Evolutionary conservation across 2,888 invertebrate genomes (phyloP).

Genomic region (Hydropsyche betteni): DNA sequence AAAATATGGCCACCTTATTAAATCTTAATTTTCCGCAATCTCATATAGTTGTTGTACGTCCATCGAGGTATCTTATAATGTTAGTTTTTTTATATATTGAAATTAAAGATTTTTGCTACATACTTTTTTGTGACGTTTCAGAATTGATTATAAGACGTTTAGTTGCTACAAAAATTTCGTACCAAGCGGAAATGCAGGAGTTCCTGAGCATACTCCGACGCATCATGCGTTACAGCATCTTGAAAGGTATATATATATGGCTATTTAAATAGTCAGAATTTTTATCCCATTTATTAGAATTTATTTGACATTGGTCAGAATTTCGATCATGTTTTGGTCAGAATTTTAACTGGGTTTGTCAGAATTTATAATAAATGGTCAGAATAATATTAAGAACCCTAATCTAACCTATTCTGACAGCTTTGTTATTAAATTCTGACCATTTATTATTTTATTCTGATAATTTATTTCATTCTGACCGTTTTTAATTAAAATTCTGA

Average conservation of each 20-base stretch:
- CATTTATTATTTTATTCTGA: conserved; percentile 9
- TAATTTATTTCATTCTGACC: too few relatives aligned
- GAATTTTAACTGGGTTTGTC: too few relatives aligned
- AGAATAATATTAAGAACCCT: too few relatives aligned
- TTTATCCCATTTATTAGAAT: too few relatives aligned
- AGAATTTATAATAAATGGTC: too few relatives aligned
- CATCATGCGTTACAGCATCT: conserved; percentile 79
- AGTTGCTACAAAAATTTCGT: conserved; percentile 92
- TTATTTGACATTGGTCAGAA: too few relatives aligned
- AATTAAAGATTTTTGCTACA: not conserved
- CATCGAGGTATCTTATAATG: conserved; percentile 69
- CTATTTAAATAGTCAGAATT: too few relatives aligned
- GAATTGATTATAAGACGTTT: conserved; percentile 85
- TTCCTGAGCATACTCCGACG: conserved; percentile 79
- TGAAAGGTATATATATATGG: conserved; percentile 71
- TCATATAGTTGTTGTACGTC: conserved; percentile 77
- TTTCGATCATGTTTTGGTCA: too few relatives aligned
- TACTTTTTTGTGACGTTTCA: conserved; percentile 54
- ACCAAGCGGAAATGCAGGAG: conserved; percentile 80
- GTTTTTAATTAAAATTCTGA: too few relatives aligned
- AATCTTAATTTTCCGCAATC: conserved; percentile 75
- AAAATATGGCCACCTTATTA: conserved; percentile 76
- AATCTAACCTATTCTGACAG: too few relatives aligned
- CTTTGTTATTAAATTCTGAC: not conserved
- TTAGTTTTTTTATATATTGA: not conserved